These are phyloP conservation scores for Sebastolobus altivelis DNA, from an alignment of 2,797 vertebrate species.

Conservation along the genomic window DNA sequence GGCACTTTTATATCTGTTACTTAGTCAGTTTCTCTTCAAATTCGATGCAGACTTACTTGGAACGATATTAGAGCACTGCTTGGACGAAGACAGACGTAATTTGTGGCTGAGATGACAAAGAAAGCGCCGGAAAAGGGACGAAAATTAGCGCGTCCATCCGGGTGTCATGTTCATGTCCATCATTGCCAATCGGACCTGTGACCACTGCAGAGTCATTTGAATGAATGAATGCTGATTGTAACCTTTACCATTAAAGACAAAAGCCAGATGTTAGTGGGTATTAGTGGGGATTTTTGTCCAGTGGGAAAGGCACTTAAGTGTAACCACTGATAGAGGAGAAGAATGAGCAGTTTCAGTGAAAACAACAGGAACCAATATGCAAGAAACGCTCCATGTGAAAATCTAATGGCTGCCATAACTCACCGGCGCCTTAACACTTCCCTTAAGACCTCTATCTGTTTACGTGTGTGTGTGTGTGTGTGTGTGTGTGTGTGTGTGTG, in stretches of 20 bases:
- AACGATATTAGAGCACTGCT: not conserved
- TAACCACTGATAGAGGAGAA: constrained; percentile 25
- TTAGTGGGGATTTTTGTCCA: not conserved
- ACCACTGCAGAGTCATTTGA: not conserved
- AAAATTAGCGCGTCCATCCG: not conserved
- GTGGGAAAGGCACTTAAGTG: not conserved
- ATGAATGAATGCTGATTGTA: not conserved
- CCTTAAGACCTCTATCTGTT: constrained; percentile 44
- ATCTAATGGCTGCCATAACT: constrained; percentile 67
- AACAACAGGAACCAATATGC: constrained; percentile 52
- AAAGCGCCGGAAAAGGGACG: not conserved
- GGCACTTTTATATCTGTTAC: not conserved
- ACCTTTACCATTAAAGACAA: not conserved
- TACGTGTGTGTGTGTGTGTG: constrained; percentile 3
- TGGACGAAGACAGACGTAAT: not conserved
- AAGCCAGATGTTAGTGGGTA: not conserved
- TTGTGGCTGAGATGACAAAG: not conserved
- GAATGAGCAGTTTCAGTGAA: constrained; percentile 32
- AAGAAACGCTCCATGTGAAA: constrained; percentile 42
- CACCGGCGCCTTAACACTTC: constrained; percentile 48
- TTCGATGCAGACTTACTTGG: not conserved
- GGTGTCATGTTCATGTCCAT: not conserved
- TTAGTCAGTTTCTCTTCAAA: not conserved
- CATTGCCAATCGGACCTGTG: not conserved
- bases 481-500: not conserved